These are phyloP conservation scores for Phrynocephalus guinanensis DNA, from an alignment of 2,797 vertebrate genomes.

Conservation along the genomic window DNA sequence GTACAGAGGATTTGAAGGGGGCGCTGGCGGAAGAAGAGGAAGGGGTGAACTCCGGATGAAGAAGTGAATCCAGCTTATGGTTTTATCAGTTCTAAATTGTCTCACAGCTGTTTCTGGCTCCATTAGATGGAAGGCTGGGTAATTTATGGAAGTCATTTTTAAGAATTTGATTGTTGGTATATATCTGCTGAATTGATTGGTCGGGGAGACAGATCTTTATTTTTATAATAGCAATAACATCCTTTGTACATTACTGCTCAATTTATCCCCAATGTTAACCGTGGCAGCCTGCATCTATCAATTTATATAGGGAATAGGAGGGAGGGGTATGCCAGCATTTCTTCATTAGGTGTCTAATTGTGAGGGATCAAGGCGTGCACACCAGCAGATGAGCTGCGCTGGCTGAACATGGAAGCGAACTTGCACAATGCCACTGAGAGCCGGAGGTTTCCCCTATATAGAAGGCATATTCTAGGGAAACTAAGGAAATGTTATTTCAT, in stretches of 20 bases:
- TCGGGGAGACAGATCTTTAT: slow-evolving; percentile 79
- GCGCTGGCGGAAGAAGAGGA: neutral
- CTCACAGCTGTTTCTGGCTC: slow-evolving; percentile 78
- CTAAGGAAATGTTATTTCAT: too few species aligned
- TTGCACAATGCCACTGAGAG: neutral
- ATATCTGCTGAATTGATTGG: slow-evolving; percentile 82
- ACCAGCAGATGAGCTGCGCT: slow-evolving; percentile 55
- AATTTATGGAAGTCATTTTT: slow-evolving; percentile 81
- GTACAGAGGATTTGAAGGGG: slow-evolving; percentile 59
- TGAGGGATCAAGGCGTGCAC: slow-evolving; percentile 52
- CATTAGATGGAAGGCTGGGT: slow-evolving; percentile 75
- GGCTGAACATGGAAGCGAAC: slow-evolving; percentile 54
- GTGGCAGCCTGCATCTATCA: slow-evolving; percentile 66
- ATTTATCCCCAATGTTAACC: slow-evolving; percentile 73
- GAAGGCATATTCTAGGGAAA: neutral
- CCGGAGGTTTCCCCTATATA: neutral
- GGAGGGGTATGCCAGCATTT: slow-evolving; percentile 69
- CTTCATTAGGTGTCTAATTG: slow-evolving; percentile 79
- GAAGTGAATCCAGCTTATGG: slow-evolving; percentile 63
- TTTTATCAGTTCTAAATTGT: slow-evolving; percentile 76
- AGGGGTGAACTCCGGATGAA: slow-evolving; percentile 65
- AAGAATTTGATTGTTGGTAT: slow-evolving; percentile 82
- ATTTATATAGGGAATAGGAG: slow-evolving; percentile 61
- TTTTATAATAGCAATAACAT: slow-evolving; percentile 82
- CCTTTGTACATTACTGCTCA: slow-evolving; percentile 76